Base-by-base conservation (phyloP, 2,888 invertebrate genomes). In the Idaea aversata region DNA sequence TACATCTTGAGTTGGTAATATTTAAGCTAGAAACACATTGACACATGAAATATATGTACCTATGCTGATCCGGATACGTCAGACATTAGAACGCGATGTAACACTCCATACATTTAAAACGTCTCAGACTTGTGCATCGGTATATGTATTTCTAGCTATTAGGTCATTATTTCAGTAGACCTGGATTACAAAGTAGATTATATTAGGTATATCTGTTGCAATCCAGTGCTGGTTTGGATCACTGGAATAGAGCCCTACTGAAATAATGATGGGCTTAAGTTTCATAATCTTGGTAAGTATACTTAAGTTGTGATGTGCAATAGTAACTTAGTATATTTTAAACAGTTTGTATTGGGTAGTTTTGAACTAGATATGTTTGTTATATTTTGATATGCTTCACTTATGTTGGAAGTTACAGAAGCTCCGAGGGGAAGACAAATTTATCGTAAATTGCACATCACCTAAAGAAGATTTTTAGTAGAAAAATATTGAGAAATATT, bases 401-500 rank as follows among this genome's bases (percentile, higher is more conserved):
- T 47, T 47, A 47, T 7, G 47, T 47, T 47, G 47, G 10, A 47
- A 47, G 47, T 47, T 10, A 38, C 10, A 36, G 6, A 63, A 59
- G 59, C 59, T 59, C 61, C 59, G 4, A 5, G n/a, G 5, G 59
- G 59, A 59, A 59, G 59, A 59, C 59, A 59, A 59, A 5, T 15
- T 59, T 58, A 58, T 59, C 13, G 59, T 34, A 34, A 85, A 87
- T 83, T 85, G 86, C 86, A 85, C 84, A 86, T 81, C 79, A 81
- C 80, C 74, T 72, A 75, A 76, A 75, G 73, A 82, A 82, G 79
- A 84, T 78, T 80, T 78, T 80, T 80, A 77, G 86, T 90, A 90
- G 89, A 90, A 90, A 90, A 90, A 89, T 89, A 89, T 85, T 77
- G 85, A 83, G 83, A 80, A 85, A 82, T 86, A 84, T 88, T 86